Base-by-base conservation (phyloP, 2,888 invertebrate genomes). In the Eudasyphora cyanicolor region DNA sequence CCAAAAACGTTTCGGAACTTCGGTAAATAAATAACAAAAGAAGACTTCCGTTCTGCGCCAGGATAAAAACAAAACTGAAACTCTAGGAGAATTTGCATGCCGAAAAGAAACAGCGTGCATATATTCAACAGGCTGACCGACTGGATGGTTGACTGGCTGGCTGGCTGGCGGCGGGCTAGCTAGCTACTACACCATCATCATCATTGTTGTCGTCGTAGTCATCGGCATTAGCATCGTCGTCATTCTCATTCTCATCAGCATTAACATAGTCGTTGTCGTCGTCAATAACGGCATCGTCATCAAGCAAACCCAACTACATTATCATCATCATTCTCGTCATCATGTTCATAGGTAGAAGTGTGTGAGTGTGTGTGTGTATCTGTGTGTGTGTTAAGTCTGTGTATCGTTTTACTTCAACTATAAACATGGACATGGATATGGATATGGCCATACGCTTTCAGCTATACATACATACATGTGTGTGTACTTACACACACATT, bases 91-190 rank as follows among this genome's bases (percentile, higher is more conserved):
- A 14, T 73, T 76, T 76, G 71, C 71, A 76, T 79, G 76, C 67
- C 79, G 73, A 79, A 54, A n/a, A n/a, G n/a, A n/a, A 73, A 54
- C 54, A 79, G 67, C 70, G 45, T 78, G 67, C 45, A 35, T 35
- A 60, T 60, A 82, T 79, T 82, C 82, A 82, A 82, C 82, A 82
- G 82, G 82, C 82, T 76, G 78, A n/a, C n/a, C n/a, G n/a, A n/a
- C n/a, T n/a, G n/a, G n/a, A n/a, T n/a, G n/a, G n/a, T n/a, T n/a
- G n/a, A n/a, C n/a, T n/a, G n/a, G n/a, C n/a, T n/a, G n/a, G n/a
- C n/a, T n/a, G n/a, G n/a, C n/a, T n/a, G n/a, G n/a, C n/a, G n/a
- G n/a, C n/a, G n/a, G n/a, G n/a, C n/a, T n/a, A n/a, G n/a, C n/a
- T n/a, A n/a, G n/a, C n/a, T 45, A 45, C 45, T 45, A 45, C 45